A percentile compares a stretch with the other conserved stretches of the same genome.
Conservation (phyloP, 2,113 vertebrate genomes). For the Pelobates fuscus region DNA sequence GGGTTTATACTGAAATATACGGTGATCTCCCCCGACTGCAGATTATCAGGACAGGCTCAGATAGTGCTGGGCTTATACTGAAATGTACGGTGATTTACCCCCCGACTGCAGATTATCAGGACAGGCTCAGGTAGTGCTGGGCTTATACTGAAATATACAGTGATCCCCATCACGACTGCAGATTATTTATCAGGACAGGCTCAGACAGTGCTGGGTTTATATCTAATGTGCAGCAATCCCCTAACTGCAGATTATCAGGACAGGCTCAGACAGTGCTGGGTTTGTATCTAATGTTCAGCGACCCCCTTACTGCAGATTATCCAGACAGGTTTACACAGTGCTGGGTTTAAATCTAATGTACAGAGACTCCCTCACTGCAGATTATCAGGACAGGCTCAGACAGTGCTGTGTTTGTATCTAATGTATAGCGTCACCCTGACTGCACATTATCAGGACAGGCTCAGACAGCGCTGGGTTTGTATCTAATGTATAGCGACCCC, state of each 20-base stretch:
- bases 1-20: not conserved
- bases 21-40: not conserved
- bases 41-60: constrained; percentile 9
- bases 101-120: constrained; percentile 17
- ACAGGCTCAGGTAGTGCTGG: constrained; percentile 5
- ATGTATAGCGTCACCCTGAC: not conserved
- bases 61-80: not conserved
- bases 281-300: constrained; percentile 1
- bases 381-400: not conserved
- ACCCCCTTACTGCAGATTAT: no score
- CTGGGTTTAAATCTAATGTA: not conserved
- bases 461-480: no score
- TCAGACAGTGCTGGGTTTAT: not conserved
- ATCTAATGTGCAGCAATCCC: not conserved
- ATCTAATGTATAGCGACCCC: not conserved
- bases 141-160: not conserved
- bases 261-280: constrained; percentile 4
- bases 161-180: not conserved
- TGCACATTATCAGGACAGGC: not conserved
- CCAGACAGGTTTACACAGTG: not conserved
- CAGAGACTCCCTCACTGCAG: not conserved
- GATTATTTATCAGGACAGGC: constrained; percentile 12
- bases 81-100: not conserved
- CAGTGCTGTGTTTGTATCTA: not conserved
- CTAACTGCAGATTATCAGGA: constrained; percentile 1